A percentile compares a stretch with the other conserved stretches of the same genome.
These are phyloP conservation scores for Ptilodon capucinus DNA, from an alignment of 2,888 invertebrate genomes.

Conservation along the genomic window DNA sequence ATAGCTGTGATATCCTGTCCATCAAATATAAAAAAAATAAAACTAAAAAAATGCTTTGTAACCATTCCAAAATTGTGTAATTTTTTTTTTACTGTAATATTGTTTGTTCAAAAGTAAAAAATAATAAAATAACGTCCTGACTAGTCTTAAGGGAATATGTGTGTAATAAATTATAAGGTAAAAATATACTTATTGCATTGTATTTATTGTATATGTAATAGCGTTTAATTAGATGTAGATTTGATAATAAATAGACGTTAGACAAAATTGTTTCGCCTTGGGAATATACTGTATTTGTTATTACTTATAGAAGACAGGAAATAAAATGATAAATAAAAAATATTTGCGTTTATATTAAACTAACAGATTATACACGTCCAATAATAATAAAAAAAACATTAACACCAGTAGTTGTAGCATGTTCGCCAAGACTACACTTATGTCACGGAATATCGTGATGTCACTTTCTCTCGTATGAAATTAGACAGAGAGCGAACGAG, in stretches of 20 bases:
- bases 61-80: slow-evolving; percentile 28
- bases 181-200: slow-evolving; percentile 45
- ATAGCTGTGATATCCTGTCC: slow-evolving; percentile 78
- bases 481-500: too few relatives aligned
- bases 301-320: slow-evolving; percentile 57
- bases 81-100: slow-evolving; percentile 21
- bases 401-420: too few relatives aligned
- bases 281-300: slow-evolving; percentile 61
- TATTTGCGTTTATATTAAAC: slow-evolving; percentile 2
- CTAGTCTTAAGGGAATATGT: slow-evolving; percentile 68
- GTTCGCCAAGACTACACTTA: too few relatives aligned
- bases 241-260: slow-evolving; percentile 46
- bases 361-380: too few relatives aligned
- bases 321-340: slow-evolving; percentile 52
- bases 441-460: too few relatives aligned
- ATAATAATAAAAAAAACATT: too few relatives aligned
- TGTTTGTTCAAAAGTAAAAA: slow-evolving; percentile 18
- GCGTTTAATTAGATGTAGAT: slow-evolving; percentile 40
- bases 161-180: slow-evolving; percentile 53
- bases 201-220: slow-evolving; percentile 69
- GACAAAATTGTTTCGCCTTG: slow-evolving; percentile 57
- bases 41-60: slow-evolving; percentile 46
- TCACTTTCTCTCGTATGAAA: too few relatives aligned
- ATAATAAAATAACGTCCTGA: slow-evolving; percentile 55
- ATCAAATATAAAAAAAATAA: slow-evolving; percentile 44